Conservation (phyloP, 2,113 vertebrate species). For the Saccopteryx leptura region DNA sequence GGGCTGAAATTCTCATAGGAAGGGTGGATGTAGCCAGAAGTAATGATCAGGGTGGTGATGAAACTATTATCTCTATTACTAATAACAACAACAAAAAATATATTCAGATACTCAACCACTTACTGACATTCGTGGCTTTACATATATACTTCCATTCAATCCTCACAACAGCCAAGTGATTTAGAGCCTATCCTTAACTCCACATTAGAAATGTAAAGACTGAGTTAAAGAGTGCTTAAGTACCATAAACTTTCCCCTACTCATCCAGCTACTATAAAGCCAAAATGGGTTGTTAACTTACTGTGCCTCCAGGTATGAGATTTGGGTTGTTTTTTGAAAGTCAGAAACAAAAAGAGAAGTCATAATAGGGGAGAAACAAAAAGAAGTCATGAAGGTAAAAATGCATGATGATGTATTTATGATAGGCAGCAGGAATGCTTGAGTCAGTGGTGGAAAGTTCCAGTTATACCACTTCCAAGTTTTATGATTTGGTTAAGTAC, state of each 20-base stretch:
- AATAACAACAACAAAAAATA: neutral
- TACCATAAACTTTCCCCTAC: neutral
- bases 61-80: neutral
- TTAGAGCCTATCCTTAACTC: neutral
- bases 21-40: neutral
- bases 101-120: neutral
- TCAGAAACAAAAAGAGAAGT: neutral
- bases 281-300: neutral
- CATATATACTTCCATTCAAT: neutral
- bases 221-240: neutral
- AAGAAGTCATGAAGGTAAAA: neutral
- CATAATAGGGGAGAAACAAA: neutral
- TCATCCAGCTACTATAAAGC: neutral
- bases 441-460: neutral
- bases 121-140: neutral
- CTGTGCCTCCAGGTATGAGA: neutral
- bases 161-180: neutral
- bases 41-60: neutral
- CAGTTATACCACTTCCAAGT: neutral
- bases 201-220: neutral
- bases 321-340: slow-evolving; percentile 44
- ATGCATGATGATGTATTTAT: neutral
- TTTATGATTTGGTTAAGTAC: neutral
- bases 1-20: neutral
- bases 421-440: neutral